phyloP scores from a whole-genome alignment of 2,797 vertebrate species.

The Pangasius krempfi region DNA sequence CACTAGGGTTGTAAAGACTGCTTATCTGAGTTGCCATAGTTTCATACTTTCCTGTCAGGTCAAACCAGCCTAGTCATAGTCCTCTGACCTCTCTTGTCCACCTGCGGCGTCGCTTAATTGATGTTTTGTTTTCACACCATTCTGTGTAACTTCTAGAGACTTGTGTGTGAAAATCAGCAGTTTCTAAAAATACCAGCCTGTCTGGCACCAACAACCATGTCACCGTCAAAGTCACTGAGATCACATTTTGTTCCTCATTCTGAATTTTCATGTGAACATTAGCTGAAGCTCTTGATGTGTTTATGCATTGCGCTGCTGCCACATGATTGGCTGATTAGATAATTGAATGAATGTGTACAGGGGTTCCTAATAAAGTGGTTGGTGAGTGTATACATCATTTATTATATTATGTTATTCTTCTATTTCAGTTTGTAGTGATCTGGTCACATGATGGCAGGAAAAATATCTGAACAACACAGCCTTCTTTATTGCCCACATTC shows the following conservation, averaged over 20 bases:
- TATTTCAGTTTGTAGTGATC: background rate
- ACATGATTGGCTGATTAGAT: background rate
- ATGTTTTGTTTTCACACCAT: background rate
- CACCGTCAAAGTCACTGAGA: background rate
- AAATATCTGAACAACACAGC: background rate
- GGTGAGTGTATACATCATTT: background rate
- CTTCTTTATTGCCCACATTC: background rate
- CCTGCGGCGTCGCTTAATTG: background rate
- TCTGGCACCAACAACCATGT: background rate
- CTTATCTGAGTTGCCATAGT: background rate
- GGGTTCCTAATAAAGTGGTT: background rate
- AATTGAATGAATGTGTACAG: background rate
- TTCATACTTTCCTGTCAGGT: background rate
- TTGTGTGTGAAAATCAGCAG: background rate
- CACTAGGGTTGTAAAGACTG: background rate
- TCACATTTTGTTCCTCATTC: background rate
- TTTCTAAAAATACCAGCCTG: background rate
- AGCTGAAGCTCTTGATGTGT: background rate
- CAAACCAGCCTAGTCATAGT: background rate
- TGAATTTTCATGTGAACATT: background rate
- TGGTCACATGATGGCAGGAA: background rate
- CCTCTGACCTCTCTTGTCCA: background rate
- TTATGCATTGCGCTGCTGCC: background rate
- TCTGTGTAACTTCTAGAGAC: background rate
- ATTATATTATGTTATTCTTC: background rate